Conservation (phyloP, 2,113 vertebrate species). For the Corythoichthys intestinalis region DNA sequence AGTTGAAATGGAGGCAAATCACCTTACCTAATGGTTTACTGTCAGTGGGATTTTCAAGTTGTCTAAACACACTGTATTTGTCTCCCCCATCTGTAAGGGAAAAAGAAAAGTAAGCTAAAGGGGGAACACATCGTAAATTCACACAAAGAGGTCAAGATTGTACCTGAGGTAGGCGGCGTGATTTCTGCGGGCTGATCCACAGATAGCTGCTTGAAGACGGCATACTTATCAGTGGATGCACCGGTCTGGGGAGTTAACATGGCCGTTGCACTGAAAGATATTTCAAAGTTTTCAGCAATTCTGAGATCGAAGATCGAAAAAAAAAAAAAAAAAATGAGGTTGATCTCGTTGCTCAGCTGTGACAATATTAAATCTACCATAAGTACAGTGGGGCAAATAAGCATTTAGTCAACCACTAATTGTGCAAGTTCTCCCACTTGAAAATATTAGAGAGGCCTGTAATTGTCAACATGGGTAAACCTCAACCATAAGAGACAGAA, state of each 20-base stretch:
- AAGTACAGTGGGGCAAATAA: no score
- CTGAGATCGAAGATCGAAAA: no score
- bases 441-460: no score
- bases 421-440: no score
- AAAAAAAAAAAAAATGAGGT: no score
- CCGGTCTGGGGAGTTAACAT: conserved; percentile 89
- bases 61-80: conserved; percentile 95
- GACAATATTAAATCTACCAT: no score
- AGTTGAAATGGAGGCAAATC: background rate
- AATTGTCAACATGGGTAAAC: no score
- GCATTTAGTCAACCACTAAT: no score
- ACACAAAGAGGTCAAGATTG: background rate
- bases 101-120: conserved; percentile 21
- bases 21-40: conserved; percentile 86
- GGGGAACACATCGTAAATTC: conserved; percentile 3
- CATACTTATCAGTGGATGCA: conserved; percentile 86
- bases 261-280: conserved; percentile 74
- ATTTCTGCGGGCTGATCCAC: conserved; percentile 82
- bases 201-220: conserved; percentile 90
- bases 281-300: background rate
- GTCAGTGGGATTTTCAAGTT: conserved; percentile 82
- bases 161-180: conserved; percentile 81
- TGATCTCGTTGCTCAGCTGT: no score
- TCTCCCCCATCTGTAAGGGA: conserved; percentile 80
- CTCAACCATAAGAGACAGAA: no score